Evolutionary conservation across 2,888 invertebrate genomes (phyloP).

Genomic region (Caenorhabditis sp.): DNA sequence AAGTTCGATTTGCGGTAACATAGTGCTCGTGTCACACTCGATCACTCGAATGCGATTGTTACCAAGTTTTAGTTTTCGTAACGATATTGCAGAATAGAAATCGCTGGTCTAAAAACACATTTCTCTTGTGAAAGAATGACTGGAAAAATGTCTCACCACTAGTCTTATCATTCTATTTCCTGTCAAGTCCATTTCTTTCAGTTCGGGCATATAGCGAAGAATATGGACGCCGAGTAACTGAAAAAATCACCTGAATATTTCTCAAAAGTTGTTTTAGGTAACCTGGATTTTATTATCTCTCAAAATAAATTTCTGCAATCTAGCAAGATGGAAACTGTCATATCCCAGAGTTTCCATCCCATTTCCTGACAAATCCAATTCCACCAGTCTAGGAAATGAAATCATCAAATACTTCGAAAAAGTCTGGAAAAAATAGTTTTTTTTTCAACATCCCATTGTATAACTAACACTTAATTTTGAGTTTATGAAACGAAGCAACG

Average conservation of each 20-base stretch:
- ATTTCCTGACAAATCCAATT: slow-evolving; percentile 36
- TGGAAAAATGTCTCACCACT: slow-evolving; percentile 31
- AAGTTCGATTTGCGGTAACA: slow-evolving; percentile 32
- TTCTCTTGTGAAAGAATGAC: too few species aligned
- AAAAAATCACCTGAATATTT: background rate
- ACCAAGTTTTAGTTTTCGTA: slow-evolving; percentile 29
- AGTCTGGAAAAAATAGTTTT: background rate
- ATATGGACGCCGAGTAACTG: slow-evolving; percentile 41
- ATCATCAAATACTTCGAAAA: slow-evolving; percentile 24
- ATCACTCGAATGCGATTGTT: slow-evolving; percentile 29
- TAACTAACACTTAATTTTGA: slow-evolving; percentile 1
- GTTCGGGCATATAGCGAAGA: slow-evolving; percentile 41
- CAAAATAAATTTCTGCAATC: slow-evolving; percentile 19
- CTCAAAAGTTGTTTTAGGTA: background rate
- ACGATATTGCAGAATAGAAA: slow-evolving; percentile 28
- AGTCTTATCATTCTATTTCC: slow-evolving; percentile 30
- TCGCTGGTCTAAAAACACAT: slow-evolving; percentile 38
- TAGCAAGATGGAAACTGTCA: slow-evolving; percentile 38
- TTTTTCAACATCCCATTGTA: background rate
- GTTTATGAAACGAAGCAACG: background rate
- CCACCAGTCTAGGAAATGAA: slow-evolving; percentile 26
- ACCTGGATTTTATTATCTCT: slow-evolving; percentile 22
- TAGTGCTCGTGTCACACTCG: slow-evolving; percentile 35
- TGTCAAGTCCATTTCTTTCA: slow-evolving; percentile 33
- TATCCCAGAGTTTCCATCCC: slow-evolving; percentile 23